phyloP scores from a whole-genome alignment of 2,113 vertebrate genomes.

The Perognathus longimembris region DNA sequence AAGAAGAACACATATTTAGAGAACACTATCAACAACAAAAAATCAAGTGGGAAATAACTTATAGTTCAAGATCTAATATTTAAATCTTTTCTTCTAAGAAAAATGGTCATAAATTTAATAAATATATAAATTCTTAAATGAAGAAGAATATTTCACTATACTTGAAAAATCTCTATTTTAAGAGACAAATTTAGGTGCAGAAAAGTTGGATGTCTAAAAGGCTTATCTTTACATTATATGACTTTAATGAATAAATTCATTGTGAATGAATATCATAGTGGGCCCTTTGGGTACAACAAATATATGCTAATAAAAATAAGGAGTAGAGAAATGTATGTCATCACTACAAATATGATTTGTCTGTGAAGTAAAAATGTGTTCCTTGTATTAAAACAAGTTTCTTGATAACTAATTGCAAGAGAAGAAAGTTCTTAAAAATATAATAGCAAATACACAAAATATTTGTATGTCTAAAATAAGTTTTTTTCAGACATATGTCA shows the following conservation, averaged over 20 bases:
- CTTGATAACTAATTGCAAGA: background rate
- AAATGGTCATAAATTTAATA: background rate
- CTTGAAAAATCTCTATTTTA: background rate
- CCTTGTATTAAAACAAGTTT: background rate
- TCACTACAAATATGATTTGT: background rate
- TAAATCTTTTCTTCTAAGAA: background rate
- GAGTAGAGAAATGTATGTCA: background rate
- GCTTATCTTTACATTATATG: too few relatives aligned
- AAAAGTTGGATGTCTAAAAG: conserved; percentile 6
- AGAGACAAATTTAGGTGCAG: background rate
- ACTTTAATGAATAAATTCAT: too few relatives aligned
- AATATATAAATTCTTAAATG: background rate
- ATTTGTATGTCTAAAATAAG: conserved; percentile 12
- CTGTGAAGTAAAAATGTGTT: conserved; percentile 17
- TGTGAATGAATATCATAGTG: too few relatives aligned
- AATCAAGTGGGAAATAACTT: background rate
- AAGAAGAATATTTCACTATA: conserved; percentile 21
- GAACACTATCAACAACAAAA: background rate
- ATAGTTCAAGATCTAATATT: background rate
- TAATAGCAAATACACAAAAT: background rate
- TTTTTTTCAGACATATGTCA: background rate
- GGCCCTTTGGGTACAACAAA: too few relatives aligned
- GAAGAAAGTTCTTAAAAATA: conserved; percentile 24
- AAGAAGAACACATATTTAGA: background rate
- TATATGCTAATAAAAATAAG: background rate